phyloP scores from a whole-genome alignment of 2,888 invertebrate species.

The Trachelus troglodyta region DNA sequence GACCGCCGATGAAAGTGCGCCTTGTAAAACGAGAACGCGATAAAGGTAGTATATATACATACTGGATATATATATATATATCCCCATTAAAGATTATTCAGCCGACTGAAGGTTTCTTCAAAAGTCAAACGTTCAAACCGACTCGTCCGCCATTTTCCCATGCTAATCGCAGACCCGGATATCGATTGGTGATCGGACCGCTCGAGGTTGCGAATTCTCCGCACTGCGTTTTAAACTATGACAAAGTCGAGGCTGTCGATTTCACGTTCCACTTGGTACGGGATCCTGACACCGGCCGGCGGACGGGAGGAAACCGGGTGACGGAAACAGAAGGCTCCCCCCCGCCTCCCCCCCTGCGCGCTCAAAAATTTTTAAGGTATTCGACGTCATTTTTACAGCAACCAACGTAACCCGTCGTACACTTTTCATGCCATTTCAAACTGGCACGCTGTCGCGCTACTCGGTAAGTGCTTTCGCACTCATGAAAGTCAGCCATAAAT shows the following conservation, averaged over 20 bases:
- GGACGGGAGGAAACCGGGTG: too few species aligned
- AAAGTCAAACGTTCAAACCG: constrained; percentile 21
- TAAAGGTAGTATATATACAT: background rate
- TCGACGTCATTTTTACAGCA: background rate
- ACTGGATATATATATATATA: background rate
- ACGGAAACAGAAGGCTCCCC: too few species aligned
- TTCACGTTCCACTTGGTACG: background rate
- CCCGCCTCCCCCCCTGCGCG: too few species aligned
- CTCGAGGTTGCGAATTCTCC: background rate
- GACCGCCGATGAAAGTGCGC: background rate
- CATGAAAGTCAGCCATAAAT: constrained; percentile 1
- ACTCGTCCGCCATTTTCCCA: constrained; percentile 4
- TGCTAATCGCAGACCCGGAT: background rate
- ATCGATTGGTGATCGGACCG: background rate
- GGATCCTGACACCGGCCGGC: background rate
- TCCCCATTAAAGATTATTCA: constrained; percentile 1
- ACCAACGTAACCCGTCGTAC: background rate
- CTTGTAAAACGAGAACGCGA: background rate
- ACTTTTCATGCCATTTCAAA: background rate
- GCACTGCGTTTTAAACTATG: background rate
- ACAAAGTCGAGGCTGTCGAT: background rate
- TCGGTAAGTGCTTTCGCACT: background rate
- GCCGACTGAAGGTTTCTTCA: background rate
- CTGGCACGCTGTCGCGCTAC: background rate
- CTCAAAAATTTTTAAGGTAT: too few species aligned